Evolutionary conservation across 2,797 vertebrate species (phyloP).

Genomic region (Acipenser oxyrinchus): DNA sequence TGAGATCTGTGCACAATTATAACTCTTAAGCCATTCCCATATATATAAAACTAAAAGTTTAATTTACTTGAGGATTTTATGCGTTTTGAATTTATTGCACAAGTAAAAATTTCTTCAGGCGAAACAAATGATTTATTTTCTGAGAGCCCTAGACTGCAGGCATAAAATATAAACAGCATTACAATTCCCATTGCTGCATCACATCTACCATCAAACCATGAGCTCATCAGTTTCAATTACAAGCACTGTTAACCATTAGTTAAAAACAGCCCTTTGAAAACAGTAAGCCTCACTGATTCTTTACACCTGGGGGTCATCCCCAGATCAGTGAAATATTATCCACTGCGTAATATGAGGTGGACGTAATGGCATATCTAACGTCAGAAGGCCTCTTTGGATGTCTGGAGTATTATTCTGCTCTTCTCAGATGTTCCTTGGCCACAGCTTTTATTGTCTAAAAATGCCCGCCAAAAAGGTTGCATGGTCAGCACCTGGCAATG

Average conservation of each 20-base stretch:
- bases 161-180: slow-evolving; percentile 22
- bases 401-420: slow-evolving; percentile 39
- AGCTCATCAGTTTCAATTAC: slow-evolving; percentile 40
- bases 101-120: not conserved
- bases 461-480: too few relatives aligned
- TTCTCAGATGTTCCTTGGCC: slow-evolving; percentile 32
- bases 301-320: not conserved
- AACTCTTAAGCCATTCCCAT: not conserved
- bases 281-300: slow-evolving; percentile 24
- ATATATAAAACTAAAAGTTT: not conserved
- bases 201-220: slow-evolving; percentile 22
- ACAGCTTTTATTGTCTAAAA: too few relatives aligned
- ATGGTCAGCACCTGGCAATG: too few relatives aligned
- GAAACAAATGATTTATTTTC: not conserved
- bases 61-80: slow-evolving; percentile 11
- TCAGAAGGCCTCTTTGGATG: slow-evolving; percentile 5
- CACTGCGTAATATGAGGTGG: not conserved
- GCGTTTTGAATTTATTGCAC: not conserved
- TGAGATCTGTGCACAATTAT: not conserved
- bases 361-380: not conserved
- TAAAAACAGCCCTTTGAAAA: slow-evolving; percentile 24
- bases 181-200: slow-evolving; percentile 15
- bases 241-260: slow-evolving; percentile 39
- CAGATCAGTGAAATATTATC: slow-evolving; percentile 6
- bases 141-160: slow-evolving; percentile 4